Base-by-base conservation (phyloP, 1,140 invertebrate species). In the Stenopsyche tienmushanensis region DNA sequence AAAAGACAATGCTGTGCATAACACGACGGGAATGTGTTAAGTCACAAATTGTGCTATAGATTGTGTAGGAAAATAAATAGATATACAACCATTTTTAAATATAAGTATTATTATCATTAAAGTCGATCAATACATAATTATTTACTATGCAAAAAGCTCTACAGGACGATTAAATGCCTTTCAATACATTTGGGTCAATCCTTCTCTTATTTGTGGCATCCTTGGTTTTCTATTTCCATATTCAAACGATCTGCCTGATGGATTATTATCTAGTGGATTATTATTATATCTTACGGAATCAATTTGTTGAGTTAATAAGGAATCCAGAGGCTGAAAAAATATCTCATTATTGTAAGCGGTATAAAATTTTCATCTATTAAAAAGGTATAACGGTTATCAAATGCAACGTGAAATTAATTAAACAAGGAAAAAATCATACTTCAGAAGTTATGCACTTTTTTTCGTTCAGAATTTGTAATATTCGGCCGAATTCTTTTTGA, bases 271-370 rank as follows among this genome's bases (percentile, higher is more conserved):
- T 18, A 42, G 0, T 29, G 53, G 1, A 21, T 58, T 59, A 2
- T 59, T 15, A 24, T n/a, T n/a, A n/a, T n/a, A n/a, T n/a, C n/a
- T n/a, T n/a, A 26, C 13, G 15, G 13, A 29, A 39, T 69, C 58
- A 24, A 66, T 69, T 53, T 69, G 26, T 23, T 25, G 20, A 45
- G 45, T 58, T 20, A 69, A 41, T 5, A 69, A 23, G 1, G 21
- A 8, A 59, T 66, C 67, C 3, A 69, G 3, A 0, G 13, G 57
- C 67, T 69, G 60, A 62, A 69, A 69, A 17, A 39, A 55, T 7
- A 63, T 34, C n/a, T 47, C 25, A 58, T 21, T 10, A 42, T 42
- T 58, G n/a, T 17, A 25, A 54, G 15, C 5, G 34, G n/a, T 18
- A 34, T 29, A 34, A n/a, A 21, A 55, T 23, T n/a, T n/a, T n/a